Evolutionary conservation across 2,888 invertebrate species (phyloP).

Genomic region (Drosophila quasianomalipes): DNA sequence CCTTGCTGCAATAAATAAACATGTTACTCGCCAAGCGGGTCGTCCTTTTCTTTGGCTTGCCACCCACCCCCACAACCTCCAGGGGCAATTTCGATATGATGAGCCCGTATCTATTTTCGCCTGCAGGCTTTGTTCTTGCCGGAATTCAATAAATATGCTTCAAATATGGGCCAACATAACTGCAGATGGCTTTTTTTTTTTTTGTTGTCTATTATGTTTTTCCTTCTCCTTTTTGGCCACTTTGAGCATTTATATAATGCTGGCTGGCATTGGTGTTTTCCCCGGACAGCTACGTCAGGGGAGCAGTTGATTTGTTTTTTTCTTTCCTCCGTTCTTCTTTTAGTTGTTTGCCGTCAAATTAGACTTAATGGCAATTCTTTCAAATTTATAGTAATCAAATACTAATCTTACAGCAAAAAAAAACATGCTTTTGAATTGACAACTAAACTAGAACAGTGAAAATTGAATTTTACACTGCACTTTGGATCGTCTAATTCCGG

Average conservation of each 20-base stretch:
- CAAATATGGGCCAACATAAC: conserved; percentile 46
- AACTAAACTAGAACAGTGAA: conserved; percentile 6
- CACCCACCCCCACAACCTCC: neutral
- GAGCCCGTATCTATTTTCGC: conserved; percentile 37
- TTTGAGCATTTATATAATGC: conserved; percentile 43
- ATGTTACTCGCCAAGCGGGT: conserved; percentile 47
- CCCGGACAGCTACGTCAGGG: conserved; percentile 51
- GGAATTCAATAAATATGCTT: conserved; percentile 76
- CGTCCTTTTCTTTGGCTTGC: conserved; percentile 12
- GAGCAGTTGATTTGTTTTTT: conserved; percentile 48
- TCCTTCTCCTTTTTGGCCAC: conserved; percentile 1
- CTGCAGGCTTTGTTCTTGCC: conserved; percentile 45
- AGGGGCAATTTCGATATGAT: conserved; percentile 24
- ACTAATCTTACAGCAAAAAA: neutral
- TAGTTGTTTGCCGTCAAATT: conserved; percentile 60
- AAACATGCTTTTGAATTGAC: conserved; percentile 7
- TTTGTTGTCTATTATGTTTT: neutral
- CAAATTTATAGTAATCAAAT: conserved; percentile 28
- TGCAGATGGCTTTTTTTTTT: conserved; percentile 27
- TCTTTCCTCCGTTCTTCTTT: neutral
- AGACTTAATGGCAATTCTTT: conserved; percentile 49
- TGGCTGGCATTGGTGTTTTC: conserved; percentile 26
- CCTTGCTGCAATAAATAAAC: conserved; percentile 79
- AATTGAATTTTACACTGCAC: conserved; percentile 39
- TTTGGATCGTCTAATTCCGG: conserved; percentile 5